Base-by-base conservation (phyloP, 2,888 invertebrate species). In the Erebia aethiops region DNA sequence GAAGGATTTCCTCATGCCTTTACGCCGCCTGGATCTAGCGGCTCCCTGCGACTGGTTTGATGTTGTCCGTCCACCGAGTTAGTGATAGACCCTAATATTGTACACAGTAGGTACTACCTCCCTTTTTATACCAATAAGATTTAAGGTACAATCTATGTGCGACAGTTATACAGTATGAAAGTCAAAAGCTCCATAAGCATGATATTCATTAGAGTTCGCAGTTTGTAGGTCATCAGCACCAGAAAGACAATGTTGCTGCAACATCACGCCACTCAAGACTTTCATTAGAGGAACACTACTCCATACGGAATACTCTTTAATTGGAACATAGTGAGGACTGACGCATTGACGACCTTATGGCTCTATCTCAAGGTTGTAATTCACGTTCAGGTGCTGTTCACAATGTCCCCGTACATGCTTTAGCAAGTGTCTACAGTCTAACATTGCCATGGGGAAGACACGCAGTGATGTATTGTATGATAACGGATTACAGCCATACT, bases 351-450 rank as follows among this genome's bases (percentile, higher is more conserved):
- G 76, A 81, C 81, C 75, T 73, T 85, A 81, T 67, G 9, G 0
- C 3, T 35, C 16, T 11, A 0, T 0, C 0, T 14, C 78, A 82
- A 71, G 74, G 81, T 81, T 75, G 68, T 54, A 76, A 77, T 79
- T 84, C 52, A n/a, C n/a, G 60, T 73, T 69, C 72, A 73, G 10
- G 11, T 18, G n/a, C 58, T 62, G 63, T 61, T 71, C 72, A 71
- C 49, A 56, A 56, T 67, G 72, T 74, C 70, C 70, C 64, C 64
- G 41, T 64, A 51, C 84, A 84, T 83, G 82, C 83, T 87, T 86
- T 83, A n/a, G 80, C 85, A 87, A 87, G 83, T 80, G 81, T 84
- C 84, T n/a, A n/a, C n/a, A n/a, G n/a, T n/a, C 21, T 80, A 79
- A 78, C 79, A 71, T 52, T 26, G 67, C 79, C 77, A 81, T 78